These are phyloP conservation scores for Raja brachyura DNA, from an alignment of 2,113 vertebrate species.

Conservation along the genomic window DNA sequence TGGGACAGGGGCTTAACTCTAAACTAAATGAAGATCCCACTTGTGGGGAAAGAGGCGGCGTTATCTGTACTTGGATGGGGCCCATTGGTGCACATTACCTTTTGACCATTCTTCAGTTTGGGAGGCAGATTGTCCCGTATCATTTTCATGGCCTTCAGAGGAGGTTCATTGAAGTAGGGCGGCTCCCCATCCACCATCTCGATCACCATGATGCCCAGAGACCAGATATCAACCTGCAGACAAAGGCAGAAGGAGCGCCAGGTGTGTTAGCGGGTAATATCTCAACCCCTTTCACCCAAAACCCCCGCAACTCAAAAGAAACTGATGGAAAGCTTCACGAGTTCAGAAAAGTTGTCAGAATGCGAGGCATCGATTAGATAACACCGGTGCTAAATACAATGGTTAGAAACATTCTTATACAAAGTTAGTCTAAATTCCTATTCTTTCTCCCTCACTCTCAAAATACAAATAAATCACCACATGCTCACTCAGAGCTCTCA, in stretches of 20 bases:
- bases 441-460: too few species aligned
- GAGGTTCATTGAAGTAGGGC: constrained; percentile 91
- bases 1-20: too few species aligned
- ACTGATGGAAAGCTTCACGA: background rate
- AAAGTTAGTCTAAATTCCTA: too few species aligned
- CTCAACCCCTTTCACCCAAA: background rate
- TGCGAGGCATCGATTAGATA: background rate
- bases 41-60: too few species aligned
- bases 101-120: constrained; percentile 85
- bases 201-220: constrained; percentile 90
- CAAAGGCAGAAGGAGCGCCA: background rate
- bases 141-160: constrained; percentile 95
- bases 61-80: too few species aligned
- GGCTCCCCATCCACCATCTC: constrained; percentile 97
- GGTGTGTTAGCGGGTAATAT: too few species aligned
- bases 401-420: background rate
- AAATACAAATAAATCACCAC: too few species aligned
- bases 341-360: background rate
- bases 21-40: too few species aligned
- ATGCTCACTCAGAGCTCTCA: too few species aligned
- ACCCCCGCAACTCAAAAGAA: background rate
- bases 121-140: constrained; percentile 91
- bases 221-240: constrained; percentile 86
- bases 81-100: constrained; percentile 55
- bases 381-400: too few species aligned